These are phyloP conservation scores for Falco columbarius DNA, from an alignment of 2,797 vertebrate species.

Conservation along the genomic window DNA sequence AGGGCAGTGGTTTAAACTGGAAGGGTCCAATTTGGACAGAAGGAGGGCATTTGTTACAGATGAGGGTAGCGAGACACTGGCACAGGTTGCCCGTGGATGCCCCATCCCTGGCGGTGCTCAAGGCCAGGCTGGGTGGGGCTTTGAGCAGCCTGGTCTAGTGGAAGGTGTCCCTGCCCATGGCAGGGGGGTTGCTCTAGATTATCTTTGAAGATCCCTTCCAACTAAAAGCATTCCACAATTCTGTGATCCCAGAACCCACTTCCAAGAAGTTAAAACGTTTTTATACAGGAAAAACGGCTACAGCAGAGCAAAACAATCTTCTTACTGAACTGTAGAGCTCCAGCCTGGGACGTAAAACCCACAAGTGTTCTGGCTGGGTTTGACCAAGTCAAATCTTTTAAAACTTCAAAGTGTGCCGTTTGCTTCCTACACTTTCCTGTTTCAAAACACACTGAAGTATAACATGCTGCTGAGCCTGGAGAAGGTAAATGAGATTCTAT, in stretches of 20 bases:
- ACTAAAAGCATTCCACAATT: background rate
- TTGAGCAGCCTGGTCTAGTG: background rate
- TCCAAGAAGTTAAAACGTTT: background rate
- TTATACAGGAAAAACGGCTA: background rate
- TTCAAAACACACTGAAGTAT: background rate
- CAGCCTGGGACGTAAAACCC: background rate
- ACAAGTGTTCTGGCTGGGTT: background rate
- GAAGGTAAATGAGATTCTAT: background rate
- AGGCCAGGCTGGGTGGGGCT: background rate
- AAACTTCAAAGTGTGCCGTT: background rate
- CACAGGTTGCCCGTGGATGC: too few species aligned
- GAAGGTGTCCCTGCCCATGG: background rate
- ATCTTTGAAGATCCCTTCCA: background rate
- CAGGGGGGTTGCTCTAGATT: too few species aligned
- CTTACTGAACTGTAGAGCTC: background rate
- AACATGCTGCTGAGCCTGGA: background rate
- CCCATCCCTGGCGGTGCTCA: background rate
- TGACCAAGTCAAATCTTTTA: background rate
- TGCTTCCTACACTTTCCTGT: background rate
- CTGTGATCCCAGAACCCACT: background rate
- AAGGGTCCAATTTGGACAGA: too few species aligned
- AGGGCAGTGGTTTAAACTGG: too few species aligned
- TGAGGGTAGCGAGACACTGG: too few species aligned
- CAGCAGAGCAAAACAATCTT: background rate
- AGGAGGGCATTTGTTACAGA: too few species aligned